Evolutionary conservation across 2,888 invertebrate species (phyloP), one percentile per base, ranked within the genome.

Genomic region (Sturmia bella): DNA sequence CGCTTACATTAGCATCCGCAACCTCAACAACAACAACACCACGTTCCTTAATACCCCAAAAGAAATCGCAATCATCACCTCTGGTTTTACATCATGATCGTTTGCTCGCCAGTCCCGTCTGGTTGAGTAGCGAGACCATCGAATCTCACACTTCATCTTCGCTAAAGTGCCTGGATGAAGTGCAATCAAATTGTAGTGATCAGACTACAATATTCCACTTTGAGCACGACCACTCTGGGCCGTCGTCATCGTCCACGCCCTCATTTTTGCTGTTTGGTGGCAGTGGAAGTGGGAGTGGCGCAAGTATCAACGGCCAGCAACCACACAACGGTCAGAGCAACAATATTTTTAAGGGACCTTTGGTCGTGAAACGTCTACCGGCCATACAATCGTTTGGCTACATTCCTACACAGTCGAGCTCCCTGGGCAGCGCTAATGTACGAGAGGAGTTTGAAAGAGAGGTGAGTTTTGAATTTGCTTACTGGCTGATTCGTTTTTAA

Each of bases 361-460:
- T 86, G 12, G 74, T 87, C 68, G 70, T 87, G 61, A 86, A 86
- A 84, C 85, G 87, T 66, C 84, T 87, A 83, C 86, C 87, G 24
- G 85, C 85, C n/a, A 87, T 87, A 59, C 88, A 89, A 78, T 87
- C 89, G n/a, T 88, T 89, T 73, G 87, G 87, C 66, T 87, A 85
- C 82, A 84, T 85, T 63, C 80, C 83, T 3, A 76, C 77, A 5
- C 78, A 81, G 37, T 75, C 83, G 0, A 70, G 73, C 21, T 84
- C 84, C 4, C 45, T 83, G 83, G 78, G 74, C 17, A 84, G 84
- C 52, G 84, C 85, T 70, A 86, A 89, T 87, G 88, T 84, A 73
- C 85, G 86, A 74, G 84, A 86, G 45, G 83, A 83, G 37, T 84
- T 81, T 74, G 84, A 87, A 39, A 88, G 86, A 84, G 87, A 88